phyloP scores from a whole-genome alignment of 2,797 vertebrate genomes.

The Hylomyscus alleni region DNA sequence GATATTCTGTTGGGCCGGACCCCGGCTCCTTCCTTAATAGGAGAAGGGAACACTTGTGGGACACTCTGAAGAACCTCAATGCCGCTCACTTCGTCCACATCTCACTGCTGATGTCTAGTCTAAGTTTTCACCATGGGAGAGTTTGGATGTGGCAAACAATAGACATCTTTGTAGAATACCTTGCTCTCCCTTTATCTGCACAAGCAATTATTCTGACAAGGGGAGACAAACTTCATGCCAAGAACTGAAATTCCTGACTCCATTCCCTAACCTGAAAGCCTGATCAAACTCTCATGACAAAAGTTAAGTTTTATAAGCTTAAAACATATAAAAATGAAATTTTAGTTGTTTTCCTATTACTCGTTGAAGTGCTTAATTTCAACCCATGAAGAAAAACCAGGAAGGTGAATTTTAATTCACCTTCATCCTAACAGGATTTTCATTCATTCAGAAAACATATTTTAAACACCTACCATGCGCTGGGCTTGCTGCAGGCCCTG shows the following conservation, averaged over 20 bases:
- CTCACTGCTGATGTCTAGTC: slow-evolving; percentile 56
- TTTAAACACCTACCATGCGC: neutral
- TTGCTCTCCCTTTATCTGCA: slow-evolving; percentile 43
- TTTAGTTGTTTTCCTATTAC: neutral
- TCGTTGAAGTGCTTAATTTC: slow-evolving; percentile 36
- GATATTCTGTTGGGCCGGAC: neutral
- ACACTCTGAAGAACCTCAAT: slow-evolving; percentile 32
- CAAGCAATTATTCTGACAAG: slow-evolving; percentile 44
- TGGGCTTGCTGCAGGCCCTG: neutral
- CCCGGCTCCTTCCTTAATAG: neutral
- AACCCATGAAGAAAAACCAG: neutral
- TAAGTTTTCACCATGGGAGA: slow-evolving; percentile 67
- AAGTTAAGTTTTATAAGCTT: neutral
- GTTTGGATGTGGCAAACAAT: slow-evolving; percentile 71
- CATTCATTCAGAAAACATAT: neutral
- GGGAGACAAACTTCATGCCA: slow-evolving; percentile 47
- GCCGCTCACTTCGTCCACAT: slow-evolving; percentile 54
- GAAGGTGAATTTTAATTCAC: neutral
- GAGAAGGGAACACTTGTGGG: neutral
- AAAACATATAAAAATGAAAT: slow-evolving; percentile 20
- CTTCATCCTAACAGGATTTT: neutral
- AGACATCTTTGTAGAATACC: slow-evolving; percentile 66
- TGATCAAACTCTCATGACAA: neutral
- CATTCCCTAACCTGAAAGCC: neutral
- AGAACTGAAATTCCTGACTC: slow-evolving; percentile 14